These are phyloP conservation scores for Prorops nasuta DNA, from an alignment of 1,140 invertebrate species.

Conservation along the genomic window DNA sequence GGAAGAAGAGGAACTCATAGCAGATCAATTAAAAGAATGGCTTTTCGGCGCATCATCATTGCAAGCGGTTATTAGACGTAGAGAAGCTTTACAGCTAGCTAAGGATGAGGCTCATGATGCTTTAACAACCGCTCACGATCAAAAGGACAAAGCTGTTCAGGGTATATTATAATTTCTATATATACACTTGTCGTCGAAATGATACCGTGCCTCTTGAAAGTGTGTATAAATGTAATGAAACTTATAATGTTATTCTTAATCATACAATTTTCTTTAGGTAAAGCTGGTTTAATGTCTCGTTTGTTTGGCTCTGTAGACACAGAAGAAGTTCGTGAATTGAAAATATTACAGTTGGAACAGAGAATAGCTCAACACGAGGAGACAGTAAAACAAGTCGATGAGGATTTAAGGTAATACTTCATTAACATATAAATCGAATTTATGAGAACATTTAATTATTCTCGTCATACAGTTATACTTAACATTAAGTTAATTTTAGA, in stretches of 20 bases:
- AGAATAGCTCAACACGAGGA: constrained; percentile 68
- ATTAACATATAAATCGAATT: constrained; percentile 1
- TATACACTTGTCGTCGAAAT: background rate
- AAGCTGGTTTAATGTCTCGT: constrained; percentile 68
- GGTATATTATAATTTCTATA: constrained; percentile 32
- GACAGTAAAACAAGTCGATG: constrained; percentile 61
- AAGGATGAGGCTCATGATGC: constrained; percentile 70
- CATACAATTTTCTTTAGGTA: constrained; percentile 53
- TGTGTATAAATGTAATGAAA: constrained; percentile 10
- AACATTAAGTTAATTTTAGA: constrained; percentile 54
- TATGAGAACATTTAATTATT: constrained; percentile 17
- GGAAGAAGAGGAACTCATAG: constrained; percentile 80
- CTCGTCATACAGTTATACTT: constrained; percentile 4
- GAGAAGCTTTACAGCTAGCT: constrained; percentile 71
- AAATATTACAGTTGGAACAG: constrained; percentile 69
- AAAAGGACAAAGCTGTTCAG: constrained; percentile 61
- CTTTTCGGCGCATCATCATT: constrained; percentile 73
- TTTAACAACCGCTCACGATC: constrained; percentile 56
- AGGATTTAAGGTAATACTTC: constrained; percentile 63
- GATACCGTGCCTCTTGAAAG: background rate
- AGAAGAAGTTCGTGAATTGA: constrained; percentile 74
- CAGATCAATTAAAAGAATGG: constrained; percentile 84
- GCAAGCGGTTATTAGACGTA: constrained; percentile 72
- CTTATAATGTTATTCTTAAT: background rate
- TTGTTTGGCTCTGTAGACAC: constrained; percentile 78